Evolutionary conservation across 2,888 invertebrate species (phyloP), one percentile per base, ranked within the genome.

Genomic region (Trichogramma dendrolimi): DNA sequence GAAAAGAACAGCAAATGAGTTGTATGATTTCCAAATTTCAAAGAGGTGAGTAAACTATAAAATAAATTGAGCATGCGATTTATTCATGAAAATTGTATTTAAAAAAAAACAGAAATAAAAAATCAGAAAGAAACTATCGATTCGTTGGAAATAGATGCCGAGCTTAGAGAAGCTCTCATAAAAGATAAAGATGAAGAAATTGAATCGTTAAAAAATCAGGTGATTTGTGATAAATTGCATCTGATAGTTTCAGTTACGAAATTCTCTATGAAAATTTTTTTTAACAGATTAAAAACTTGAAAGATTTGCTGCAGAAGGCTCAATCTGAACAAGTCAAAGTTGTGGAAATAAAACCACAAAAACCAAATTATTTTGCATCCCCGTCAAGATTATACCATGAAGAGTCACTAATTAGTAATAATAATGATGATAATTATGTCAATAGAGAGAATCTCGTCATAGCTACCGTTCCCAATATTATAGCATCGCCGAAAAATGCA

Each of bases 1-100:
- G 54, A 4, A 60, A 58, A 4, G 55, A 60, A 40, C 63, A 63
- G 55, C 51, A 60, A 5, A 60, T 57, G 27, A 51, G 51, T 10
- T 40, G 50, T 27, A 14, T 60, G 10, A 60, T 63, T 58, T 63
- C 63, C 1, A 54, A 43, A 11, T 48, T 63, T 1, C 42, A 58
- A 41, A 50, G 4, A 42, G 63, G 63, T 63, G 38, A 59, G 7
- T 11, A 4, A 11, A 1, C 14, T 47, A 41, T 50, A 38, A 8
- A n/a, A 11, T 43, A 10, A 38, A 49, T 11, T 27, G 10, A 53
- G 7, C 7, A 38, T 51, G 49, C 27, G 27, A n/a, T 46, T 39
- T n/a, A 27, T 14, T 27, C 47, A 10, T 54, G 7, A 7, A 41
- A 8, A 38, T n/a, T 48, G 6, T n/a, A 2, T 10, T 27, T 58